Conservation (phyloP, 2,113 vertebrate genomes). For the Pluvialis apricaria region DNA sequence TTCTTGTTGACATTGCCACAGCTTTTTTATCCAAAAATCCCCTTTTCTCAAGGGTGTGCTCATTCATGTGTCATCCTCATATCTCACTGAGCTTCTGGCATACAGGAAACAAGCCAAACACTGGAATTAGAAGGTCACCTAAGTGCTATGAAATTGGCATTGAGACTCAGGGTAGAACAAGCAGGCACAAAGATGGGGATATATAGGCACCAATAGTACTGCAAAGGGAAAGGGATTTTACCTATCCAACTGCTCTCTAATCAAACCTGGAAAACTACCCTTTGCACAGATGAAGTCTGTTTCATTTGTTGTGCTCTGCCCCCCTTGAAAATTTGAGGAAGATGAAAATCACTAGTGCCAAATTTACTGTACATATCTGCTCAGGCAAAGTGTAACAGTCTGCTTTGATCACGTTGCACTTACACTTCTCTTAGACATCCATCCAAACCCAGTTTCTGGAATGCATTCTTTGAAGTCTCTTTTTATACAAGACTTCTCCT, state of each 20-base stretch:
- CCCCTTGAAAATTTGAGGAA: not conserved
- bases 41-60: not conserved
- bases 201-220: not conserved
- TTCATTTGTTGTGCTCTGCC: not conserved
- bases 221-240: not conserved
- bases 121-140: not conserved
- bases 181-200: not conserved
- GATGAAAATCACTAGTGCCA: not conserved
- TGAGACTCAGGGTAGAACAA: not conserved
- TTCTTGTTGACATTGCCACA: not conserved
- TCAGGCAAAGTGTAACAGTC: not conserved
- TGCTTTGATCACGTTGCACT: not conserved
- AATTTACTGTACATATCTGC: not conserved
- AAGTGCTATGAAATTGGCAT: not conserved
- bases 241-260: not conserved
- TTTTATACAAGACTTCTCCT: not conserved
- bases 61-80: not conserved
- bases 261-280: not conserved
- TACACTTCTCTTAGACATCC: not conserved
- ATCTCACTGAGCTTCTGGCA: not conserved
- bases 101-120: not conserved
- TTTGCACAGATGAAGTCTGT: not conserved
- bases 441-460: not conserved
- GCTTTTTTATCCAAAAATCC: not conserved
- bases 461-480: not conserved